These are phyloP conservation scores for Erethizon dorsatum DNA, from an alignment of 2,797 vertebrate genomes.

Conservation along the genomic window DNA sequence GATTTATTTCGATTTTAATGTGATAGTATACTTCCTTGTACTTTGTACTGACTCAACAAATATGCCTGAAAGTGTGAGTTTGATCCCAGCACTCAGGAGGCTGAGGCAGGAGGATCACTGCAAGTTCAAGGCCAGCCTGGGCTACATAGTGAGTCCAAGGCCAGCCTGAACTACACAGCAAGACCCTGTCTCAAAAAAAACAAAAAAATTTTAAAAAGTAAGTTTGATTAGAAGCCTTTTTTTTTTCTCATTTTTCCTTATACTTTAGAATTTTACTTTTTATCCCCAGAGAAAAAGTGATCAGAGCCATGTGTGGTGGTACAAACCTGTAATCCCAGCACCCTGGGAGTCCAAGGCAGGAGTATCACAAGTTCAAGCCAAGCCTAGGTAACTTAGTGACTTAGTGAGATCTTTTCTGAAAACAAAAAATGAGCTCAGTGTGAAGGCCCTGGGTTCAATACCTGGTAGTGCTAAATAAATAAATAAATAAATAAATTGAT, in stretches of 20 bases:
- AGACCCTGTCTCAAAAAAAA: background rate
- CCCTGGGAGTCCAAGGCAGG: background rate
- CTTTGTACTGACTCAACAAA: background rate
- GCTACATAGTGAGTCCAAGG: too few species aligned
- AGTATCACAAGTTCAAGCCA: background rate
- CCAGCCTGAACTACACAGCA: too few species aligned
- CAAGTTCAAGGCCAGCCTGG: background rate
- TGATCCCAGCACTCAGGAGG: background rate
- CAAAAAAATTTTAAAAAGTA: too few species aligned
- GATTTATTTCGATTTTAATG: conserved; percentile 36
- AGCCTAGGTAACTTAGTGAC: background rate
- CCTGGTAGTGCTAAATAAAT: background rate
- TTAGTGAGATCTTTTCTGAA: background rate
- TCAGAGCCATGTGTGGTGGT: background rate
- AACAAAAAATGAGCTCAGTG: background rate
- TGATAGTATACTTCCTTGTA: background rate
- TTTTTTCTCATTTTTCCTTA: background rate
- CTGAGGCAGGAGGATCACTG: background rate
- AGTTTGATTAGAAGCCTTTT: conserved; percentile 10
- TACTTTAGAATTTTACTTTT: conserved; percentile 59
- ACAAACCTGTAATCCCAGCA: background rate
- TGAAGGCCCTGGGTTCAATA: background rate
- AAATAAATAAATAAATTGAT: background rate
- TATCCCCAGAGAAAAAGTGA: background rate
- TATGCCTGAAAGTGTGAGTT: conserved; percentile 3